Evolutionary conservation across 2,888 invertebrate genomes (phyloP), one percentile per base, ranked within the genome.

Genomic region (Melipona bicolor): DNA sequence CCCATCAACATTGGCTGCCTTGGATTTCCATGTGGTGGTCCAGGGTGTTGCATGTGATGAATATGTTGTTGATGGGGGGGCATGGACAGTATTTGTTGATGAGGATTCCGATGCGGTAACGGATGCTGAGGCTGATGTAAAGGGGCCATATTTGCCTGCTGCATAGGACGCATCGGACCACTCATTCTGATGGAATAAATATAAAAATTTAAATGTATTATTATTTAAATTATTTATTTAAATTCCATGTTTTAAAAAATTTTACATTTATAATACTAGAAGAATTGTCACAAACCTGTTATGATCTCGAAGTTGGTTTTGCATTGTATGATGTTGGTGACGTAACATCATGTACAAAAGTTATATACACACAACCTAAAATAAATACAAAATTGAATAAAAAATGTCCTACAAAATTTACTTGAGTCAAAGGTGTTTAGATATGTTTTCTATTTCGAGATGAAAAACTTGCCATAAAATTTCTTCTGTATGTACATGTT

Each of bases 231-330:
- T n/a, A 5, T n/a, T n/a, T 56, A 36, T 2, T 43, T 43, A 43
- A 43, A 43, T 43, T 9, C 43, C 43, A 1, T 43, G 43, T 43
- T 43, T 43, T 9, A 9, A 59, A 24, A 5, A 59, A 19, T 32
- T 27, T 19, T 27, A 2, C 9, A 62, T 50, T 9, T 2, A 17
- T 3, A n/a, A 67, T 27, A 50, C 21, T 36, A 27, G 4, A 27
- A 21, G 19, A 62, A 36, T 21, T n/a, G 19, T 67, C 27, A 90
- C 91, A 90, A 91, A 95, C 95, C 95, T 95, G 85, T 91, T 93
- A 83, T 95, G 93, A 95, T 96, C 96, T 94, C 96, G 96, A 95
- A 96, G 95, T 92, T 96, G 96, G 94, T 96, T 96, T 92, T 96
- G 96, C 93, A 96, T 96, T 94, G 96, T 95, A 93, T 96, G 96